These are phyloP conservation scores for Ormyrus pomaceus DNA, from an alignment of 2,888 invertebrate genomes.

Conservation along the genomic window DNA sequence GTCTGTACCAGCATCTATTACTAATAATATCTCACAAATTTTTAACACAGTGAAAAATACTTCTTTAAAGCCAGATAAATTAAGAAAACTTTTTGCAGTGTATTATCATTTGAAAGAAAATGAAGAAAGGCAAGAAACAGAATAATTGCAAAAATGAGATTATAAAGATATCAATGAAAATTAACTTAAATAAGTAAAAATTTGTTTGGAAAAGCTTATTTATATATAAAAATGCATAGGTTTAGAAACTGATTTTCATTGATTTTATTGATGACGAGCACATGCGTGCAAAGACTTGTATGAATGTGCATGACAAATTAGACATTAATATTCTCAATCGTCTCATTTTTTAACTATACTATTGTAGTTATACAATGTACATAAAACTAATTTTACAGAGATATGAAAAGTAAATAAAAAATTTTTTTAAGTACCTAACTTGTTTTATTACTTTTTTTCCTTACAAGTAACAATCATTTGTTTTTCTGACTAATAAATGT, in stretches of 20 bases:
- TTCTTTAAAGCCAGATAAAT: conserved; percentile 48
- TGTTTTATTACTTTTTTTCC: too few species aligned
- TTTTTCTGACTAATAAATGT: too few species aligned
- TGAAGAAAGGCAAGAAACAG: conserved; percentile 43
- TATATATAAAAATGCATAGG: not conserved
- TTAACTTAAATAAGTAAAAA: not conserved
- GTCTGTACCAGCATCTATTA: conserved; percentile 51
- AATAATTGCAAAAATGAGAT: conserved; percentile 19
- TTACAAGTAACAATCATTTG: too few species aligned
- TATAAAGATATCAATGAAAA: not conserved
- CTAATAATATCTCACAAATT: conserved; percentile 46
- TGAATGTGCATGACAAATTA: not conserved
- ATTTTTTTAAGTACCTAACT: too few species aligned
- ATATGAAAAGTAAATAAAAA: too few species aligned
- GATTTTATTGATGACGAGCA: not conserved
- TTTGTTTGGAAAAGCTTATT: not conserved
- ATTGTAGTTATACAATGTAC: conserved; percentile 10
- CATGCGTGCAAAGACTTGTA: conserved; percentile 2
- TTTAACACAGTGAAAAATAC: conserved; percentile 47
- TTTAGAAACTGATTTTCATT: conserved; percentile 10
- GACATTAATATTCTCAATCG: not conserved
- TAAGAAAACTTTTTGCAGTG: conserved; percentile 55
- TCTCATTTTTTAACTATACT: not conserved
- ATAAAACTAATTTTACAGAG: conserved; percentile 13
- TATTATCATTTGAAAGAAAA: conserved; percentile 53